These are phyloP conservation scores for Anseranas semipalmata DNA, from an alignment of 2,113 vertebrate genomes.

Conservation along the genomic window DNA sequence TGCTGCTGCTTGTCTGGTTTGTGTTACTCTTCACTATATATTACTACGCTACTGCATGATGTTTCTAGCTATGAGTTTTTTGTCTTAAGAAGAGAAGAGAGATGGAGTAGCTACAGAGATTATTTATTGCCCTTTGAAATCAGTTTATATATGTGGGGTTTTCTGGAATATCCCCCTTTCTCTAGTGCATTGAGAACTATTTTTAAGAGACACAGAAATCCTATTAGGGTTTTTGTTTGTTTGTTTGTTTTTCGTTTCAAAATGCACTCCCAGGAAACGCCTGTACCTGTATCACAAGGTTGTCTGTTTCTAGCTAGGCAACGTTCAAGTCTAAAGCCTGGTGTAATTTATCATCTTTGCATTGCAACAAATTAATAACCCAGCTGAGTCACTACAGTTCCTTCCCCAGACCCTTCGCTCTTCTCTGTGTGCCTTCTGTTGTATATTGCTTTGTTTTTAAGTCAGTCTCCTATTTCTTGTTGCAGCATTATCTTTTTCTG, in stretches of 20 bases:
- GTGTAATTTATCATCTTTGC: not conserved
- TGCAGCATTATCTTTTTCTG: not conserved
- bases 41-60: not conserved
- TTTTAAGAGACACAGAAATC: not conserved
- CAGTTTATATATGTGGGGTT: not conserved
- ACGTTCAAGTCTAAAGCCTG: not conserved
- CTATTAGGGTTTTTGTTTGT: not conserved
- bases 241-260: not conserved
- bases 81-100: not conserved
- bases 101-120: not conserved
- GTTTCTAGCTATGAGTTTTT: not conserved
- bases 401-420: not conserved
- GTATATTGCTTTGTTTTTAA: not conserved
- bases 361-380: not conserved
- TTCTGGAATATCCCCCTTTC: not conserved
- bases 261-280: not conserved
- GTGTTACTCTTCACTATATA: not conserved
- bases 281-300: accelerated
- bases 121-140: not conserved
- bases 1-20: not conserved
- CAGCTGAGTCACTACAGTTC: not conserved
- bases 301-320: not conserved
- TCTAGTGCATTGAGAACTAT: not conserved
- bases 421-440: not conserved
- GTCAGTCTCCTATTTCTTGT: not conserved